Evolutionary conservation across 2,888 invertebrate species (phyloP), one percentile per base, ranked within the genome.

Genomic region (Drosophila percnosoma): DNA sequence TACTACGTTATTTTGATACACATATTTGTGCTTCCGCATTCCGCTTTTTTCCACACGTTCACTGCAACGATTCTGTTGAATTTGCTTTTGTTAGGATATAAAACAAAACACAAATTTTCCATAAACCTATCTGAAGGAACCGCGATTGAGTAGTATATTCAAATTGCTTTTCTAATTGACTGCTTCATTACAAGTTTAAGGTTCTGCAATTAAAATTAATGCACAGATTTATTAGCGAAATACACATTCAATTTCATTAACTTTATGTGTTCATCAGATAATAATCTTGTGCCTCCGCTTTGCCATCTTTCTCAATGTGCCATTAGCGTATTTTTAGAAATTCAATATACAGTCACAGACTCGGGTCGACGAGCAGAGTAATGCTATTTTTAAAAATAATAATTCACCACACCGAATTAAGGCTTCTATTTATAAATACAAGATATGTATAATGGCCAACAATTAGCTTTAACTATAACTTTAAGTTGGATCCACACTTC

Each of bases 351-450:
- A 65, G 33, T 51, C 52, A n/a, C 52, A n/a, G 53, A 33, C 21
- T 21, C 13, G 29, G 55, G 60, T 21, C 45, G 59, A 59, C 45
- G 36, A 48, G 40, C 36, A 52, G 48, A 24, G 52, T 24, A 61
- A 48, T 55, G 54, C 81, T 81, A 81, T 78, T 78, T 78, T 81
- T 72, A 77, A 63, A 64, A 62, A 53, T 45, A 77, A 77, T 81
- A 77, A 80, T 78, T 68, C 78, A 66, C 62, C 72, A 66, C 72
- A 63, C 57, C 45, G 62, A 68, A 72, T 81, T 72, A 80, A 71
- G 62, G 55, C 52, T 66, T 76, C 67, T 80, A 88, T 88, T 83
- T 75, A 82, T 83, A 82, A 83, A 86, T 83, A 81, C 80, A 83
- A 83, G 64, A 68, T 54, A 33, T 33, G 33, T 33, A 73, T 82